Percentiles rank a stretch among this genome's conserved stretches.
These are phyloP conservation scores for Xenops minutus DNA, from an alignment of 2,797 vertebrate genomes.

Conservation along the genomic window DNA sequence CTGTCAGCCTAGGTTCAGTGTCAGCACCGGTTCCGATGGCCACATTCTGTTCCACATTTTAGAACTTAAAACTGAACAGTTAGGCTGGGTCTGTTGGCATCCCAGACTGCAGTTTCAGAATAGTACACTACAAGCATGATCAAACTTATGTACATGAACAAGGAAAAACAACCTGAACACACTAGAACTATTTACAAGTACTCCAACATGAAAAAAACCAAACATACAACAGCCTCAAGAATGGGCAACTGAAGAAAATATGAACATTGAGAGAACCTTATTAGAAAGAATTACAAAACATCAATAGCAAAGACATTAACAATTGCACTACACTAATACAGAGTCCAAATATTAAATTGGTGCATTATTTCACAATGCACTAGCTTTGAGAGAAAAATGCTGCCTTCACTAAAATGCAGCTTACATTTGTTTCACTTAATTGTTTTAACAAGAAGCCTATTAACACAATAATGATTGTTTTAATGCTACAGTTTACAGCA, in stretches of 20 bases:
- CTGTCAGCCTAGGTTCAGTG: conserved; percentile 53
- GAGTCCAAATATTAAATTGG: conserved; percentile 68
- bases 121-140: conserved; percentile 67
- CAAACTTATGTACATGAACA: conserved; percentile 72
- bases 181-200: conserved; percentile 71
- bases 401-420: conserved; percentile 75
- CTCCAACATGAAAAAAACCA: conserved; percentile 16
- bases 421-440: conserved; percentile 75
- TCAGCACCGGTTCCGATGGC: conserved; percentile 23
- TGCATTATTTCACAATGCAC: conserved; percentile 77
- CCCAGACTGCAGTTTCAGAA: conserved; percentile 63
- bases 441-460: conserved; percentile 76
- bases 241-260: conserved; percentile 53
- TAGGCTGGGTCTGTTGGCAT: conserved; percentile 60
- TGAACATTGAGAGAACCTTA: conserved; percentile 63
- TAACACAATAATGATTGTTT: conserved; percentile 84
- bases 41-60: conserved; percentile 47
- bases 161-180: conserved; percentile 60
- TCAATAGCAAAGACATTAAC: conserved; percentile 72
- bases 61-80: conserved; percentile 45
- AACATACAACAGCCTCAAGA: conserved; percentile 36
- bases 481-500: conserved; percentile 94
- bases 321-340: conserved; percentile 77
- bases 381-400: conserved; percentile 77
- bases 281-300: conserved; percentile 71